Base-by-base conservation (phyloP, 2,888 invertebrate genomes). In the Dryococelus australis region DNA sequence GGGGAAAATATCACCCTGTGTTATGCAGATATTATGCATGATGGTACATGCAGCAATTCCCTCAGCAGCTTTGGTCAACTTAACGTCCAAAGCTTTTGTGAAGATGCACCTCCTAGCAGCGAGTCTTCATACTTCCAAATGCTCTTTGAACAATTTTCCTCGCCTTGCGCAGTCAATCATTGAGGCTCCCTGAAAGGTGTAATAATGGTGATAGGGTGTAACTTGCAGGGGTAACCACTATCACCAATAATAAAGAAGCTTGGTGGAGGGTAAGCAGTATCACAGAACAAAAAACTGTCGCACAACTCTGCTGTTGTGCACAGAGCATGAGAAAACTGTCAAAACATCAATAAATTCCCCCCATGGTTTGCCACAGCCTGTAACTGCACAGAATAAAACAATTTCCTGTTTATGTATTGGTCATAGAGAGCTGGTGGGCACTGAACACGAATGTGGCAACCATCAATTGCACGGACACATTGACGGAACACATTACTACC, bases 331-430 rank as follows among this genome's bases (percentile, higher is more conserved):
- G 12, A 78, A 51, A 24, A 86, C 87, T 3, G 43, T 27, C 43
- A 35, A 87, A 53, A 86, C n/a, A 51, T 87, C 87, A 51, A 53
- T 43, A 26, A 87, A 78, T 65, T 79, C 24, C 27, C 43, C n/a
- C 84, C n/a, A 35, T 79, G 28, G 51, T 87, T 86, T n/a, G n/a
- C 27, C 35, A 86, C n/a, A 53, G 43, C 80, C 43, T 87, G 87
- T 24, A 85, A 13, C 26, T 26, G n/a, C 5, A 90, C 89, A 10
- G 90, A 89, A 86, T 89, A 88, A 80, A 87, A 86, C 80, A 89
- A 86, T 83, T 90, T 89, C 2, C 89, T 81, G 65, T 90, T 90
- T 0, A 89, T 26, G 47, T 90, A 90, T 0, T 87, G 79, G 78
- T 89, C 89, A 16, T 89, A 86, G 65, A 89, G n/a, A 12, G 85